Percentiles rank a stretch among this genome's conserved stretches.
Evolutionary conservation across 2,888 invertebrate genomes (phyloP).

Genomic region (Lycaena phlaeas): DNA sequence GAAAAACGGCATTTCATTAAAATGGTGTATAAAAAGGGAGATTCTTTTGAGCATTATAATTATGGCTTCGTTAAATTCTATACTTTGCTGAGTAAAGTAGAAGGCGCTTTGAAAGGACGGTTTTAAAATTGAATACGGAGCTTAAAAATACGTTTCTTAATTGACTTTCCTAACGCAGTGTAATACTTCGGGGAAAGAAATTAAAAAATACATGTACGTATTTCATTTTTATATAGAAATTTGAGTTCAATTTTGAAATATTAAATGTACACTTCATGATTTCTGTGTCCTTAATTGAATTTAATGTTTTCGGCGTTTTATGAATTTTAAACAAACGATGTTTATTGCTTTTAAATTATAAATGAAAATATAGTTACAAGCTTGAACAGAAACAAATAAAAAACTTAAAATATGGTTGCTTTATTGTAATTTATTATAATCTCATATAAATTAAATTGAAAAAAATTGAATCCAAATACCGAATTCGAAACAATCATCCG

Average conservation of each 20-base stretch:
- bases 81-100: slow-evolving; percentile 48
- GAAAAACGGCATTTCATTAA: slow-evolving; percentile 45
- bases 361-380: too few relatives aligned
- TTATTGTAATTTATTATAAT: too few relatives aligned
- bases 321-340: neutral
- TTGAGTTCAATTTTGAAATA: neutral
- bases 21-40: slow-evolving; percentile 34
- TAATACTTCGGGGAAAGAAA: slow-evolving; percentile 24
- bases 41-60: slow-evolving; percentile 54
- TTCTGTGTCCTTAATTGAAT: neutral
- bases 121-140: slow-evolving; percentile 46
- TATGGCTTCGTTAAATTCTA: slow-evolving; percentile 58
- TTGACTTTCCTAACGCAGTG: slow-evolving; percentile 33
- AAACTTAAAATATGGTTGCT: too few relatives aligned
- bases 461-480: slow-evolving; percentile 10
- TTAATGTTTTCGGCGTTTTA: neutral
- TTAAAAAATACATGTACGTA: slow-evolving; percentile 20
- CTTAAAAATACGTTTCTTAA: slow-evolving; percentile 36
- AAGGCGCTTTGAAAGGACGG: slow-evolving; percentile 44
- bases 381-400: too few relatives aligned
- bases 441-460: neutral
- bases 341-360: neutral
- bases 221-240: slow-evolving; percentile 5
- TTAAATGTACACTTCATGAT: neutral
- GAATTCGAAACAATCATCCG: slow-evolving; percentile 20